Evolutionary conservation across 2,113 vertebrate species (phyloP), one percentile per base, ranked within the genome.

Genomic region (Ornithorhynchus anatinus): DNA sequence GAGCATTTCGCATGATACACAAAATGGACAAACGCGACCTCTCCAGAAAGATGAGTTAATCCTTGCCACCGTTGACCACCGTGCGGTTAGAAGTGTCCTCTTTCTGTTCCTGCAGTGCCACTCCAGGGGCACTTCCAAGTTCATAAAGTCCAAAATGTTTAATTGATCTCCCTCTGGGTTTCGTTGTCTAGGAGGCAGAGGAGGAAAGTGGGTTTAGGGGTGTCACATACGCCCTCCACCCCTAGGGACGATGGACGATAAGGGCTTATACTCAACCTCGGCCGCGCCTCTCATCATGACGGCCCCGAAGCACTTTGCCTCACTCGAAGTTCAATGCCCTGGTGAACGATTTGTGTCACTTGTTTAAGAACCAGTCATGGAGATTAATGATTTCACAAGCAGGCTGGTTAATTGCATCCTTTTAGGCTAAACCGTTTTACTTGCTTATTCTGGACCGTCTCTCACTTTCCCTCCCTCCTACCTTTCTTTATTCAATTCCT

Each of bases 371-470:
- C 44, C 42, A 16, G 47, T 51, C 52, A 32, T 29, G 10, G 56
- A 67, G 66, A 75, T 1, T 52, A 72, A 64, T 57, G 63, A 53
- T 43, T 77, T 39, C 53, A n/a, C 35, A 66, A 62, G 39, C 29
- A 12, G 14, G 14, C 42, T 48, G 32, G 31, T 53, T 61, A 59
- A 43, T 20, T 63, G 50, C 22, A 27, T n/a, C 67, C 20, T 0
- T 58, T 73, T 17, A 51, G 48, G 32, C 25, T 39, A 50, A 60
- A 36, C 60, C 45, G 16, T 16, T 27, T 48, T 27, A 14, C 6
- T 47, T 15, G 22, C 44, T 47, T 47, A 14, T 7, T 47, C 44
- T 25, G 11, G 22, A 16, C 10, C 22, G 22, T 47, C 27, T 47
- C 22, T 47, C 44, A 23, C 43, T 13, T 45, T 23, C 16, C 40